Base-by-base conservation (phyloP, 2,888 invertebrate species). In the Osmoderma eremita region DNA sequence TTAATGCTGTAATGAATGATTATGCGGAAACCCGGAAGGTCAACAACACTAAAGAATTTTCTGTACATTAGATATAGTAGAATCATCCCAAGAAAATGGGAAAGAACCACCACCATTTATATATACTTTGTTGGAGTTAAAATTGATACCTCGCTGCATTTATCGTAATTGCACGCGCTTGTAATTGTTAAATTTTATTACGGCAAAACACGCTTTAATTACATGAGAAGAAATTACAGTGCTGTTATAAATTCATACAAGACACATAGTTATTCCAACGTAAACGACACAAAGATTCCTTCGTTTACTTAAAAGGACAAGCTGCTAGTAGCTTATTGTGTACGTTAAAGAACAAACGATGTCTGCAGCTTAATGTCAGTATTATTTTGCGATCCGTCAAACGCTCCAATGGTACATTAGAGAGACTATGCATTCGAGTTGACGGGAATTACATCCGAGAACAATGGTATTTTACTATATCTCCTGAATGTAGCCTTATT, bases 341-440 rank as follows among this genome's bases (percentile, higher is more conserved):
- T 54, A 20, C 54, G 39, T 39, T 58, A 42, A 13, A 42, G 42
- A 58, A 22, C 42, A 58, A 58, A 42, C 56, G 24, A 58, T 58
- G 38, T 58, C 56, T 38, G 41, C 56, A 54, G 22, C 56, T 58
- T 42, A 58, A 58, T 42, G 56, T 58, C 42, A 42, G 24, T 42
- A 58, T 58, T 58, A 58, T 58, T 58, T 42, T 24, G 56, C 42
- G 24, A 58, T 17, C 41, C 42, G 22, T 58, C 42, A 17, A 42
- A 58, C 42, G 15, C 24, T 20, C 42, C 24, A 53, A 42, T 22
- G 15, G 24, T 39, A 58, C 24, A 24, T 42, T 39, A 39, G 38
- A 38, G 53, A 36, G 51, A 24, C 15, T 58, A 8, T 13, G 24
- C 22, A 20, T 42, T 24, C 22, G 20, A 56, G 17, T 56, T 12